phyloP scores from a whole-genome alignment of 2,113 vertebrate genomes.

The Phalacrocorax brasilianus region DNA sequence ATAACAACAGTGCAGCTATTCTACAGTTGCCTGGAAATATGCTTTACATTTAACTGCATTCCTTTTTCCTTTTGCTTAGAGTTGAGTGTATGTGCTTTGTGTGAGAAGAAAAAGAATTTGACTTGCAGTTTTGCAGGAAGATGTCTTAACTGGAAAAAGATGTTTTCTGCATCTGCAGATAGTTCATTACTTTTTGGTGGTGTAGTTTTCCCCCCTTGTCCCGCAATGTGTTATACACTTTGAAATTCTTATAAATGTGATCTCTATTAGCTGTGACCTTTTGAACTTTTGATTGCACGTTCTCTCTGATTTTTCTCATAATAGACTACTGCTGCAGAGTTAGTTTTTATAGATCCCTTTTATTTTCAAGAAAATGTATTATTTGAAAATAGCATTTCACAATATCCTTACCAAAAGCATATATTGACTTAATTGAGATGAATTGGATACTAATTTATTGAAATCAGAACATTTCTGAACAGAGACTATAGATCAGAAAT shows the following conservation, averaged over 20 bases:
- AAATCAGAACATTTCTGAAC: not conserved
- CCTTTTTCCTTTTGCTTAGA: not conserved
- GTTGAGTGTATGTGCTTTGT: not conserved
- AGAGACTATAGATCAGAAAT: not conserved
- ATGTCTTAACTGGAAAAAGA: not conserved
- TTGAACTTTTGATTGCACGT: not conserved
- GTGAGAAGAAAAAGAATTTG: not conserved
- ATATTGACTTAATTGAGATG: not conserved
- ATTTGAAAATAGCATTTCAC: not conserved
- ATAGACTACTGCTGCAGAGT: not conserved
- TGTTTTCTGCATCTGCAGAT: not conserved
- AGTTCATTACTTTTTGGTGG: not conserved
- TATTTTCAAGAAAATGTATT: not conserved
- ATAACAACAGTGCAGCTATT: not conserved
- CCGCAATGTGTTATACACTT: not conserved
- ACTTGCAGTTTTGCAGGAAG: not conserved
- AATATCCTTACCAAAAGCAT: not conserved
- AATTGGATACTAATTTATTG: not conserved
- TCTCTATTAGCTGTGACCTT: not conserved
- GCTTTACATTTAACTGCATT: not conserved
- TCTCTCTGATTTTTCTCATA: not conserved
- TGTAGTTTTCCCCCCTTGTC: not conserved
- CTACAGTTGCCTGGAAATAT: not conserved
- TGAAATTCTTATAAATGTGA: not conserved
- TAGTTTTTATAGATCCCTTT: not conserved